Evolutionary conservation across 1,140 invertebrate genomes (phyloP).

Genomic region (Lordiphosa mommai): DNA sequence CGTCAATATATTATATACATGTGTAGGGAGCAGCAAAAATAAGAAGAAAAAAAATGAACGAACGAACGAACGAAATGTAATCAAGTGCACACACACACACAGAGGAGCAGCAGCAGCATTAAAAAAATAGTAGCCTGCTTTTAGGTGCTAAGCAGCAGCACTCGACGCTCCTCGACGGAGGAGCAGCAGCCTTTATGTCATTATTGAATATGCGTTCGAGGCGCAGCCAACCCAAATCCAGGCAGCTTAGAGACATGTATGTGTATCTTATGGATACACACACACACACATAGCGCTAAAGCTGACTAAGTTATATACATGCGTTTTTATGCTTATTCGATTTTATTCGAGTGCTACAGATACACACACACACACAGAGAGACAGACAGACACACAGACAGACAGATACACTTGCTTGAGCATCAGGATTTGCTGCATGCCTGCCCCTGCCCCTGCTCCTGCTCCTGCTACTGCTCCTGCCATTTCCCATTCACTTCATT

Average conservation of each 20-base stretch:
- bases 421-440: conserved; percentile 66
- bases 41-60: neutral
- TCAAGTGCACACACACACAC: conserved; percentile 55
- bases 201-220: conserved; percentile 77
- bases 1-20: conserved; percentile 55
- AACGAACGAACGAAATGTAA: conserved; percentile 47
- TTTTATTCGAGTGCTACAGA: conserved; percentile 68
- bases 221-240: conserved; percentile 51
- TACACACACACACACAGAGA: conserved; percentile 14
- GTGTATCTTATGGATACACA: conserved; percentile 48
- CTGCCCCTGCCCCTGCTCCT: conserved; percentile 26
- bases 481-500: conserved; percentile 13
- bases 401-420: conserved; percentile 41
- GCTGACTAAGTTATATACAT: conserved; percentile 29
- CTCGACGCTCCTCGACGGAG: conserved; percentile 17
- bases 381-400: conserved; percentile 17
- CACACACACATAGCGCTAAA: conserved; percentile 7
- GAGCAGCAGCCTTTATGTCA: conserved; percentile 55
- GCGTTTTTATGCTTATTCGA: conserved; percentile 77
- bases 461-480: conserved; percentile 12
- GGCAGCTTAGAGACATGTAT: conserved; percentile 55
- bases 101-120: neutral
- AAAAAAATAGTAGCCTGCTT: conserved; percentile 67
- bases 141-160: conserved; percentile 73
- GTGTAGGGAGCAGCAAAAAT: conserved; percentile 35